Evolutionary conservation across 2,888 invertebrate genomes (phyloP).

Genomic region (Andrena fulva): DNA sequence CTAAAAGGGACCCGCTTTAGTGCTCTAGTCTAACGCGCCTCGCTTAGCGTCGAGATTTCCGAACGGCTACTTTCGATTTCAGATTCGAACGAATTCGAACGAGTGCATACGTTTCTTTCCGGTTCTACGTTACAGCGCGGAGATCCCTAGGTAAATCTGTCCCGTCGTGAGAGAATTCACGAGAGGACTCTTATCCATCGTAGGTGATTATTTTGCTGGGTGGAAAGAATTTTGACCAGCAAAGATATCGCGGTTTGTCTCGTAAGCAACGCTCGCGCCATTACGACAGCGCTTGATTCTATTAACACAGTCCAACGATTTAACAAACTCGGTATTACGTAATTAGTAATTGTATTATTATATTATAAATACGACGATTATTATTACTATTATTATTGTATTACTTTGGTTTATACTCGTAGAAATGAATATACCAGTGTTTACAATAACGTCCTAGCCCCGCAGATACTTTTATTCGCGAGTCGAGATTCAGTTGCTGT

Average conservation of each 20-base stretch:
- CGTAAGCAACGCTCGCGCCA: neutral
- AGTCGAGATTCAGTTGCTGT: neutral
- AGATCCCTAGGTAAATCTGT: slow-evolving; percentile 36
- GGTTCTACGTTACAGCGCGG: slow-evolving; percentile 25
- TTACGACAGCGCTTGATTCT: slow-evolving; percentile 35
- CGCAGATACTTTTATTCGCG: neutral
- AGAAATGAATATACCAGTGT: slow-evolving; percentile 83
- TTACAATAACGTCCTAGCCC: slow-evolving; percentile 74
- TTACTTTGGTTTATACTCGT: slow-evolving; percentile 81
- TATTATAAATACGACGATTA: slow-evolving; percentile 61
- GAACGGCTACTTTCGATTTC: neutral
- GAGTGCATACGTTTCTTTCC: slow-evolving; percentile 70
- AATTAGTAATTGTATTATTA: slow-evolving; percentile 78
- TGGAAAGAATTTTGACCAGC: slow-evolving; percentile 19
- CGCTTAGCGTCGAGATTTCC: neutral
- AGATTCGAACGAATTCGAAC: neutral
- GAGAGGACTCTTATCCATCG: neutral
- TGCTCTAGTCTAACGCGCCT: slow-evolving; percentile 45
- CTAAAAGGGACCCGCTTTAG: neutral
- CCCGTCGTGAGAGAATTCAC: slow-evolving; percentile 14
- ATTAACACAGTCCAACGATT: slow-evolving; percentile 47
- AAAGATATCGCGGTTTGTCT: slow-evolving; percentile 9
- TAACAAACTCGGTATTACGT: slow-evolving; percentile 76
- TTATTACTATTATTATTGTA: slow-evolving; percentile 66
- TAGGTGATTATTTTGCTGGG: neutral